Percentiles rank a stretch among this genome's conserved stretches.
phyloP scores from a whole-genome alignment of 2,888 invertebrate species.

The Volucella inflata region DNA sequence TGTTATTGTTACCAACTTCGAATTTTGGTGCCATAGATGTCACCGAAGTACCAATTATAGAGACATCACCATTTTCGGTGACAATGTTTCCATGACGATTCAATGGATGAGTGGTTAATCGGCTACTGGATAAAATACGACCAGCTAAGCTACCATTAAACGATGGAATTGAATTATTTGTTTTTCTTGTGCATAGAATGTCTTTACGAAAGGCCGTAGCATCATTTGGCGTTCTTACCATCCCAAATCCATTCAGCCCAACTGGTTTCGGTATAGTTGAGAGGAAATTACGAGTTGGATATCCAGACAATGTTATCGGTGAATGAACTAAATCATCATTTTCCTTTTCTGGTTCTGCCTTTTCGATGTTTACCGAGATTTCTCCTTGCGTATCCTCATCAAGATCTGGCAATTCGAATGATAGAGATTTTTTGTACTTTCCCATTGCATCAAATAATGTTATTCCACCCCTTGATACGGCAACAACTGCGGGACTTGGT shows the following conservation, averaged over 20 bases:
- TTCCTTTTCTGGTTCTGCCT: slow-evolving; percentile 59
- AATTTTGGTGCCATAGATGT: slow-evolving; percentile 32
- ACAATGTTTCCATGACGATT: slow-evolving; percentile 41
- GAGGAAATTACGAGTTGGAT: slow-evolving; percentile 32
- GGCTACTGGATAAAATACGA: slow-evolving; percentile 31
- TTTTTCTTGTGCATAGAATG: slow-evolving; percentile 80
- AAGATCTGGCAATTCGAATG: slow-evolving; percentile 42
- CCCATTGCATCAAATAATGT: slow-evolving; percentile 47
- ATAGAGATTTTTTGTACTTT: slow-evolving; percentile 26
- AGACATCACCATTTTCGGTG: slow-evolving; percentile 56
- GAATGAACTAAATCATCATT: slow-evolving; percentile 38
- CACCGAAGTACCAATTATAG: slow-evolving; percentile 17
- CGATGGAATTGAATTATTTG: slow-evolving; percentile 77
- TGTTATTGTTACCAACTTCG: slow-evolving; percentile 48
- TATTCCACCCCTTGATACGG: slow-evolving; percentile 34
- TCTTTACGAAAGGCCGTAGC: slow-evolving; percentile 80
- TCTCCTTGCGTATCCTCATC: slow-evolving; percentile 51
- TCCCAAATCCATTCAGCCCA: slow-evolving; percentile 49
- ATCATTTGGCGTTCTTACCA: slow-evolving; percentile 50
- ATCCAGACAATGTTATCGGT: not conserved
- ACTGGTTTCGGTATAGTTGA: slow-evolving; percentile 53
- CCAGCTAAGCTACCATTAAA: slow-evolving; percentile 30
- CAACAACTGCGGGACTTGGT: slow-evolving; percentile 36
- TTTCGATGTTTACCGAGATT: slow-evolving; percentile 37
- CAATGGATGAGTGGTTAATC: slow-evolving; percentile 13